Evolutionary conservation across 2,888 invertebrate genomes (phyloP).

Genomic region (Gasteruption jaculator): DNA sequence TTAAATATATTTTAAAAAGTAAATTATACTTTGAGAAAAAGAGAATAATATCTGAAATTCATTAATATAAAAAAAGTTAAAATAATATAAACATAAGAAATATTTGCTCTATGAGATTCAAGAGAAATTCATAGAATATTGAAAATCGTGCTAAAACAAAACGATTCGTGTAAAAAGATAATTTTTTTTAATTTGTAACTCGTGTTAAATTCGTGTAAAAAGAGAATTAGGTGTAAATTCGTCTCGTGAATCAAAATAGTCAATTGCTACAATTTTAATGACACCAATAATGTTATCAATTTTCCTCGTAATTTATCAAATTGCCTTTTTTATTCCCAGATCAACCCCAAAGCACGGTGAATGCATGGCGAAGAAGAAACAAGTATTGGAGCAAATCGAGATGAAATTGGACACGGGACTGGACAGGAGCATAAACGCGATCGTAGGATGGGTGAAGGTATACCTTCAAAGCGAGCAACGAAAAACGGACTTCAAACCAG

Average conservation of each 20-base stretch:
- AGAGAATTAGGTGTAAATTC: not conserved
- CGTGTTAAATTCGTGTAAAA: too few species aligned
- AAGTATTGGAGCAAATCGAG: slow-evolving; percentile 83
- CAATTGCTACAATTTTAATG: slow-evolving; percentile 6
- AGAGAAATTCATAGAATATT: too few species aligned
- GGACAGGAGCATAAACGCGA: slow-evolving; percentile 80
- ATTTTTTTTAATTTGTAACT: slow-evolving; percentile 2
- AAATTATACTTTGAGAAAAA: too few species aligned
- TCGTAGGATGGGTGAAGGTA: slow-evolving; percentile 86
- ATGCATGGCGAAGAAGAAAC: slow-evolving; percentile 81
- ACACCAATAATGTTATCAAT: slow-evolving; percentile 7
- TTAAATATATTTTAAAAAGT: too few species aligned
- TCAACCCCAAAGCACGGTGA: slow-evolving; percentile 85
- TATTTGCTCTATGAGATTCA: too few species aligned
- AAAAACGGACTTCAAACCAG: slow-evolving; percentile 90
- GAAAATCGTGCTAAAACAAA: too few species aligned
- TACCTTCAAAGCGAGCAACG: slow-evolving; percentile 90
- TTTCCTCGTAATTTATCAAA: slow-evolving; percentile 13
- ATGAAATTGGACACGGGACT: slow-evolving; percentile 85
- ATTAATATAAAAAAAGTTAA: too few species aligned
- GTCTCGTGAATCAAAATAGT: not conserved
- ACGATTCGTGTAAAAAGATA: too few species aligned
- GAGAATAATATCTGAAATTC: too few species aligned
- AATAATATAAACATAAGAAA: too few species aligned
- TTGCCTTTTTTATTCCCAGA: too few species aligned